phyloP scores from a whole-genome alignment of 2,113 vertebrate species.

The Emydura subglobosa region DNA sequence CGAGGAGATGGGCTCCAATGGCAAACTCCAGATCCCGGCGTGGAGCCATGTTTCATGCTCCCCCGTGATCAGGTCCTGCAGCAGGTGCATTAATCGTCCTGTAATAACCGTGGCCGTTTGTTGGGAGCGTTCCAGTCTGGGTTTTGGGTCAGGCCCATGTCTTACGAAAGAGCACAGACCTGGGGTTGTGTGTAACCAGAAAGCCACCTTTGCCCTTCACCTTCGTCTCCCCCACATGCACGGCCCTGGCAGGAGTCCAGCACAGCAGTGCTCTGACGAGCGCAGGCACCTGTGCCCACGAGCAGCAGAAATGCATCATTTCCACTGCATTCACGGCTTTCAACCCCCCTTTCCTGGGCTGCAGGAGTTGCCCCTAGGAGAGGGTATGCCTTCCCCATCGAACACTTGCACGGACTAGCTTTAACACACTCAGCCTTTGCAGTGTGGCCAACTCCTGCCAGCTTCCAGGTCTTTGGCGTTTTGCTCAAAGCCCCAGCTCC shows the following conservation, averaged over 20 bases:
- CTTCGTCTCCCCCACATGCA: background rate
- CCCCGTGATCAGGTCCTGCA: background rate
- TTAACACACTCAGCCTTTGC: background rate
- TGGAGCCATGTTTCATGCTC: slow-evolving; percentile 21
- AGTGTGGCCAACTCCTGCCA: background rate
- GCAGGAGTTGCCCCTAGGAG: background rate
- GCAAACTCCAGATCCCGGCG: too few species aligned
- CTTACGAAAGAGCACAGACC: background rate
- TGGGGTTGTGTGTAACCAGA: background rate
- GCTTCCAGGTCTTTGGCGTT: background rate
- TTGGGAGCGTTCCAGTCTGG: background rate
- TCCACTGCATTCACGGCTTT: background rate
- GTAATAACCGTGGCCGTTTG: background rate
- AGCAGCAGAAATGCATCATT: background rate
- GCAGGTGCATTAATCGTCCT: background rate
- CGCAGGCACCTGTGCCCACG: background rate
- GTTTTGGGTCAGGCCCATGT: background rate
- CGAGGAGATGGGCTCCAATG: background rate
- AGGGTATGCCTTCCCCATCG: background rate
- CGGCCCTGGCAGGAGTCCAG: background rate
- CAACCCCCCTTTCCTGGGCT: background rate
- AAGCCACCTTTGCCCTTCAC: background rate
- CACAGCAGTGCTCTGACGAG: background rate
- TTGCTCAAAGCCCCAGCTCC: background rate
- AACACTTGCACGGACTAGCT: background rate